Conservation (phyloP, 2,888 invertebrate genomes). For the Drosophila neotestacea region DNA sequence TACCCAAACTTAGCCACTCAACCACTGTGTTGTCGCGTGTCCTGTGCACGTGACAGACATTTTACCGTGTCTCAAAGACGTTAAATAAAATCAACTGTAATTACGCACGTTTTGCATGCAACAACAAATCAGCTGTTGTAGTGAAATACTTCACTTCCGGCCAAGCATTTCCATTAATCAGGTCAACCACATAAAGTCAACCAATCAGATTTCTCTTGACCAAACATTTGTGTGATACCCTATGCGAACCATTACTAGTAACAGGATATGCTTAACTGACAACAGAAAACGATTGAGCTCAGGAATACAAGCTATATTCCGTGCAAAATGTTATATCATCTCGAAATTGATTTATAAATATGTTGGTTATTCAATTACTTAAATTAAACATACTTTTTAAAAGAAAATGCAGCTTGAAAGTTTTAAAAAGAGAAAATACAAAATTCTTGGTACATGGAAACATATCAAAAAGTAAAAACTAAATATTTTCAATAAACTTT, state of each 20-base stretch:
- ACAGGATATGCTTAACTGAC: neutral
- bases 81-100: conserved; percentile 50
- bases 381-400: too few relatives aligned
- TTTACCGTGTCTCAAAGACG: conserved; percentile 37
- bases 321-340: too few relatives aligned
- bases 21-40: conserved; percentile 32
- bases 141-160: conserved; percentile 23
- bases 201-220: conserved; percentile 34
- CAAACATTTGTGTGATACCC: conserved; percentile 7
- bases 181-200: conserved; percentile 44
- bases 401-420: too few relatives aligned
- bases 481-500: too few relatives aligned
- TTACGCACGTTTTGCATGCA: conserved; percentile 60
- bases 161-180: conserved; percentile 36
- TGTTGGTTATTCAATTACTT: too few relatives aligned
- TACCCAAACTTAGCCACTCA: neutral
- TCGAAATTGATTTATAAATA: too few relatives aligned
- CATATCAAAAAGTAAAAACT: too few relatives aligned
- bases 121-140: conserved; percentile 53
- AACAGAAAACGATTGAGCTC: too few relatives aligned
- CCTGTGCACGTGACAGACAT: conserved; percentile 58
- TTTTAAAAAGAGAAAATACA: too few relatives aligned
- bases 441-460: too few relatives aligned
- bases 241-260: neutral
- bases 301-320: too few relatives aligned